Conservation (phyloP, 2,113 vertebrate species). For the Glareola pratincola region DNA sequence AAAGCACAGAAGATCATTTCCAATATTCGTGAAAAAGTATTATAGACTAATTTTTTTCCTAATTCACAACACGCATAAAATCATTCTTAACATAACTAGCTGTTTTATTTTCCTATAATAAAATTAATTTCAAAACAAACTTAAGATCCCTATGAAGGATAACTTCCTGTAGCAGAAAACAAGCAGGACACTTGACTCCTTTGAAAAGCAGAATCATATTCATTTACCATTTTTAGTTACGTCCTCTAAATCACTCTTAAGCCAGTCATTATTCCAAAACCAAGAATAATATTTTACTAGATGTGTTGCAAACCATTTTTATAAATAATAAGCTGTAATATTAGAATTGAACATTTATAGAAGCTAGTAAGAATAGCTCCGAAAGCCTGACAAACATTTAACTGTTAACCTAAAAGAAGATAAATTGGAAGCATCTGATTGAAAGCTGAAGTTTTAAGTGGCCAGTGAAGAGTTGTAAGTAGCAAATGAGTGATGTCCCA, state of each 20-base stretch:
- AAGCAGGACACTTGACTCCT: not conserved
- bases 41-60: not conserved
- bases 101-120: not conserved
- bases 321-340: not conserved
- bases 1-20: not conserved
- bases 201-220: constrained; percentile 6
- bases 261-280: not conserved
- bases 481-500: not conserved
- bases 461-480: not conserved
- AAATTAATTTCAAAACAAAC: not conserved
- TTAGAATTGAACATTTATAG: not conserved
- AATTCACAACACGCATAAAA: not conserved
- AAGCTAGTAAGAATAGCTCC: constrained; percentile 8
- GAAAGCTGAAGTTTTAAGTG: not conserved
- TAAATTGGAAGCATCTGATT: not conserved
- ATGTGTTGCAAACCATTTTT: not conserved
- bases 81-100: not conserved
- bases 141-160: not conserved
- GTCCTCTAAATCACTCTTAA: not conserved
- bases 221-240: not conserved
- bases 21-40: not conserved
- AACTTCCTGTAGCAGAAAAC: not conserved
- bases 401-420: not conserved
- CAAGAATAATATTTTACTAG: not conserved
- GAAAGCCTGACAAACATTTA: not conserved